phyloP scores from a whole-genome alignment of 2,113 vertebrate species.

The Ascaphus truei region DNA sequence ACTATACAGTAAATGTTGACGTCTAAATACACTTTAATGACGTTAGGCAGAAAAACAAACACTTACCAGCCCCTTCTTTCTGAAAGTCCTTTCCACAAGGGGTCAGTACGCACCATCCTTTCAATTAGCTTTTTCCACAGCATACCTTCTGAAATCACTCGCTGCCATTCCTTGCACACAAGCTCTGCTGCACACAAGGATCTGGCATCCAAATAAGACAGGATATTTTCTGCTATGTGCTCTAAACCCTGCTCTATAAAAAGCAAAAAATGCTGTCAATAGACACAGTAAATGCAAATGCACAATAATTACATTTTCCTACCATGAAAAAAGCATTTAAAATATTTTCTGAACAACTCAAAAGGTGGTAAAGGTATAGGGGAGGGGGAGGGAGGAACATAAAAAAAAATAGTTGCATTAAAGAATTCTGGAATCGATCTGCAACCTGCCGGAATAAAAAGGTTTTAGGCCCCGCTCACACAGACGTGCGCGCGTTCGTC shows the following conservation, averaged over 20 bases:
- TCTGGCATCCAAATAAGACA: slow-evolving; percentile 93
- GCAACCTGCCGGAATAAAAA: too few relatives aligned
- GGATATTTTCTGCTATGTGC: slow-evolving; percentile 98
- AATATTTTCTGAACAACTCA: too few relatives aligned
- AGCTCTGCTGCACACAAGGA: slow-evolving; percentile 94
- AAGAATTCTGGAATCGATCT: too few relatives aligned
- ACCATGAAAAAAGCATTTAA: too few relatives aligned
- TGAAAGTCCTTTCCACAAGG: slow-evolving; percentile 94
- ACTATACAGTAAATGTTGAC: slow-evolving; percentile 21
- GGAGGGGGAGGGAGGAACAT: too few relatives aligned
- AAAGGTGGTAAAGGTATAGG: too few relatives aligned
- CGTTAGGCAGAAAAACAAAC: neutral
- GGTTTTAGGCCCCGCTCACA: too few relatives aligned
- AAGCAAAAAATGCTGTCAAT: too few relatives aligned
- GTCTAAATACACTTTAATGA: neutral
- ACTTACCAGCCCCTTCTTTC: slow-evolving; percentile 95
- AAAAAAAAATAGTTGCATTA: too few relatives aligned
- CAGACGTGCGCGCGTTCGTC: too few relatives aligned
- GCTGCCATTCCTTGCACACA: slow-evolving; percentile 97
- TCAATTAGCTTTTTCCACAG: slow-evolving; percentile 97
- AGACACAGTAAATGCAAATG: too few relatives aligned
- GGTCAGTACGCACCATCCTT: slow-evolving; percentile 96
- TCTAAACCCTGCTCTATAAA: slow-evolving; percentile 92
- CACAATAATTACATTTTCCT: too few relatives aligned
- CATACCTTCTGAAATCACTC: slow-evolving; percentile 97